Conservation (phyloP, 2,113 vertebrate species). For the Otus sunia region DNA sequence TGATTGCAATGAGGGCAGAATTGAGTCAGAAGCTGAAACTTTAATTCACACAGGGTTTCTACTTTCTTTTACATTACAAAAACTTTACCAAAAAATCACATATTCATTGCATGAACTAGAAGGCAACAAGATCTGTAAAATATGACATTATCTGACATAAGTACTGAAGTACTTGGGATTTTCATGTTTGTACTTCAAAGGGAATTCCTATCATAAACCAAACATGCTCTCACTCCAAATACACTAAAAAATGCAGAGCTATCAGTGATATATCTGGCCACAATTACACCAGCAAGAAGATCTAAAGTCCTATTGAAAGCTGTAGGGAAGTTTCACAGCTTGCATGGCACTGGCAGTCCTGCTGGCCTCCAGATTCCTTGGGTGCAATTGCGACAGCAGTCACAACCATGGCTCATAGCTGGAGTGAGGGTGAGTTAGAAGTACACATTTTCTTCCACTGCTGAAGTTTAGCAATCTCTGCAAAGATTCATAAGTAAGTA, state of each 20-base stretch:
- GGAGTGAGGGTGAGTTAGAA: background rate
- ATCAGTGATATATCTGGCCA: background rate
- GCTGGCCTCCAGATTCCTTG: background rate
- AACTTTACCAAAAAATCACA: background rate
- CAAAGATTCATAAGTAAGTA: background rate
- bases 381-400: background rate
- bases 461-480: background rate
- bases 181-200: background rate
- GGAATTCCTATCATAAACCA: background rate
- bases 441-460: background rate
- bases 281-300: background rate
- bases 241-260: background rate
- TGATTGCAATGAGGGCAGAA: background rate
- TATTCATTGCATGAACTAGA: background rate
- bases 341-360: background rate
- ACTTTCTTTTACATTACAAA: background rate
- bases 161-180: background rate
- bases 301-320: background rate
- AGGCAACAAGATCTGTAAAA: background rate
- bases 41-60: background rate
- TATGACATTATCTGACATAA: background rate
- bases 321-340: background rate
- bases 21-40: background rate
- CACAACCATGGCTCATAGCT: rapidly evolving
- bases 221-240: background rate